Evolutionary conservation across 2,797 vertebrate species (phyloP).

Genomic region (Amblyopsis hoosieri): DNA sequence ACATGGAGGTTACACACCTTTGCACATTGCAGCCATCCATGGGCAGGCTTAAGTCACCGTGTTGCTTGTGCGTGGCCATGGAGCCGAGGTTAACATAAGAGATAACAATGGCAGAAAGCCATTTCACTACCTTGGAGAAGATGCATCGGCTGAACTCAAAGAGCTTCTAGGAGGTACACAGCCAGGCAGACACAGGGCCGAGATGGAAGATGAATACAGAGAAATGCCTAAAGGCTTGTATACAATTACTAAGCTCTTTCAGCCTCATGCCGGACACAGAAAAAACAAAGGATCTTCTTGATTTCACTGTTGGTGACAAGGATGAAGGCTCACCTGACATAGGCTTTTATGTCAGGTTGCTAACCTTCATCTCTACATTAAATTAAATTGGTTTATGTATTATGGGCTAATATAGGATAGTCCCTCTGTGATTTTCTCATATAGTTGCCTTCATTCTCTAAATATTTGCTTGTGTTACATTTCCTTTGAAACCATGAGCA

Average conservation of each 20-base stretch:
- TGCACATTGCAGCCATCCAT: conserved; percentile 92
- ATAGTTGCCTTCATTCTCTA: background rate
- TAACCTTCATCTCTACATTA: no score
- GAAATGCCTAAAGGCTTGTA: conserved; percentile 82
- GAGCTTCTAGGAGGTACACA: conserved; percentile 81
- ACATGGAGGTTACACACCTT: conserved; percentile 88
- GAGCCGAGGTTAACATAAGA: conserved; percentile 80
- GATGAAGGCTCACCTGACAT: no score
- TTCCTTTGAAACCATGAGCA: background rate
- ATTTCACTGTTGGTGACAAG: background rate
- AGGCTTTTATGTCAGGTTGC: no score
- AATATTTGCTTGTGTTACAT: conserved; percentile 6
- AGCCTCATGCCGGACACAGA: conserved; percentile 73
- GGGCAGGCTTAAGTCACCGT: conserved; percentile 76
- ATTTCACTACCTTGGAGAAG: conserved; percentile 81
- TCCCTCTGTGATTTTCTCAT: conserved; percentile 1
- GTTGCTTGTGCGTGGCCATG: conserved; percentile 80
- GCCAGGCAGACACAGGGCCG: conserved; percentile 42
- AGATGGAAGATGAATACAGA: conserved; percentile 72
- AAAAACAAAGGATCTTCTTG: conserved; percentile 77
- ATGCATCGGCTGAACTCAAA: conserved; percentile 71
- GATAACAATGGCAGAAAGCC: conserved; percentile 91
- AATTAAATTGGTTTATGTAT: no score
- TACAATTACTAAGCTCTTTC: conserved; percentile 86
- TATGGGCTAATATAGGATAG: background rate